Base-by-base conservation (phyloP, 2,797 vertebrate species). In the Hozukius guyotensis region DNA sequence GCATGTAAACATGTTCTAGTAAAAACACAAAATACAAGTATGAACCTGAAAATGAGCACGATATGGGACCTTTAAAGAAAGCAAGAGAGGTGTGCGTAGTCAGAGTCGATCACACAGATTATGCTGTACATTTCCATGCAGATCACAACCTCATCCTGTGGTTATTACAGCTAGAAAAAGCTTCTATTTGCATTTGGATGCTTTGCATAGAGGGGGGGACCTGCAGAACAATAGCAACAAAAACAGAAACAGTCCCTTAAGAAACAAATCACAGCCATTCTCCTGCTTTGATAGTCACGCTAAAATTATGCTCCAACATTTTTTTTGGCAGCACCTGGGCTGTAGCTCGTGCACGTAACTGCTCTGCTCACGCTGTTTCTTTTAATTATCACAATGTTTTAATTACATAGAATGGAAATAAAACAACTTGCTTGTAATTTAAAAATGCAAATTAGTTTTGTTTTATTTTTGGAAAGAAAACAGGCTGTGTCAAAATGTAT, bases 381-480 rank as follows among this genome's bases (percentile, higher is more conserved):
- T 74, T 82, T 77, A 64, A 76, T 80, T 73, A 74, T 72, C n/a
- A 14, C 2, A 59, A 73, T 73, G 20, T 78, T 74, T 63, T 78
- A 71, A 75, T 72, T 76, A 38, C 20, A 49, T n/a, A 24, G 31
- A 63, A 38, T 42, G 29, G 13, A 66, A 60, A 66, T 67, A 14
- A 74, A 84, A 75, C 46, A 76, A 49, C 57, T 9, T 65, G 24
- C 27, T 72, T 55, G 46, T 65, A 32, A 83, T 82, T 20, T 57
- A 42, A 25, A 72, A 72, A 79, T 55, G 34, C 57, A 67, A 55
- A 61, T 25, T 1, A 8, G 8, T 22, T 42, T 42, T 46, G 31
- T 72, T 67, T 24, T 14, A 62, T 14, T 24, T 62, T 42, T 29
- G 4, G 18, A 36, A 34, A 34, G 22, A 29, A 60, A 55, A 38